Conservation (phyloP, 2,888 invertebrate genomes). For the Dolomedes plantarius region DNA sequence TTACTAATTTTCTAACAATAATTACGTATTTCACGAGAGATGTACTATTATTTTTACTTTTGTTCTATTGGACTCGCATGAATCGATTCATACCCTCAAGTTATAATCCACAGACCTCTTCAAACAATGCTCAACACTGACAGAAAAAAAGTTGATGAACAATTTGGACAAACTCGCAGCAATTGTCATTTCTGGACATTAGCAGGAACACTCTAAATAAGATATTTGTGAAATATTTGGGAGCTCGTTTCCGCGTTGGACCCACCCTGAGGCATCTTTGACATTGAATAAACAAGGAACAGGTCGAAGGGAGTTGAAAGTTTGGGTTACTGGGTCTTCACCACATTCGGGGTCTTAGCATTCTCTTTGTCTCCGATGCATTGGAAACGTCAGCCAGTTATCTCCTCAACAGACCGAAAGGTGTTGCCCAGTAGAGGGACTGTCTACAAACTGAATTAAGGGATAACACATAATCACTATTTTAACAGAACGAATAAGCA, state of each 20-base stretch:
- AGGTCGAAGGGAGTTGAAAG: slow-evolving; percentile 54
- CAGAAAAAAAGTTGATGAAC: neutral
- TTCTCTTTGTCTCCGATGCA: slow-evolving; percentile 40
- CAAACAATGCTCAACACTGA: neutral
- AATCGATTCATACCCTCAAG: neutral
- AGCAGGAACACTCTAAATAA: slow-evolving; percentile 28
- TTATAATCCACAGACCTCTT: neutral
- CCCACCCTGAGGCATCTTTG: slow-evolving; percentile 39
- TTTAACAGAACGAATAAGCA: neutral
- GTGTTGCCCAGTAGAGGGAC: slow-evolving; percentile 4
- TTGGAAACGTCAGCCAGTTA: neutral
- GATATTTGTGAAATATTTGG: slow-evolving; percentile 10
- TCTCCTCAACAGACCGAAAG: neutral
- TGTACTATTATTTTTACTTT: no score
- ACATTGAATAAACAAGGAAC: slow-evolving; percentile 29
- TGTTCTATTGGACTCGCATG: neutral
- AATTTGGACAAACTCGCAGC: neutral
- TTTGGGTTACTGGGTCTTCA: slow-evolving; percentile 65
- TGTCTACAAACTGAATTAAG: neutral
- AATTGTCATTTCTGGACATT: neutral
- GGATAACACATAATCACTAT: no score
- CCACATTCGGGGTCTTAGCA: slow-evolving; percentile 13
- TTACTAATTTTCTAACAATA: no score
- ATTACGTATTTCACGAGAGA: no score
- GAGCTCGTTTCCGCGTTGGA: slow-evolving; percentile 35